Percentiles rank a stretch among this genome's conserved stretches.
Conservation (phyloP, 2,888 invertebrate species). For the Notodonta ziczac region DNA sequence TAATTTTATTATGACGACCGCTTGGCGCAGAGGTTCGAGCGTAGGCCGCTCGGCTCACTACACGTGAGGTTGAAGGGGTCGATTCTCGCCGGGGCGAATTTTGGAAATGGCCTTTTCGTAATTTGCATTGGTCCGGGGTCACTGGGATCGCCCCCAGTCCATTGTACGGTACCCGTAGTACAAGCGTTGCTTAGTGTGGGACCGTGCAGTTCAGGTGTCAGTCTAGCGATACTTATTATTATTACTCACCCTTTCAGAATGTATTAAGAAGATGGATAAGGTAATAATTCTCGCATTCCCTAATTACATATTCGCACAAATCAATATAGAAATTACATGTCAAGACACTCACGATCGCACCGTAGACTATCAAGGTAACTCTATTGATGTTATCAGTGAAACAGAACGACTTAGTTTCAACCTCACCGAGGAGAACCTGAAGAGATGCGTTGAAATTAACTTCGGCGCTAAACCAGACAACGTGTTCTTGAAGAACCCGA, state of each 20-base stretch:
- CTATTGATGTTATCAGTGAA: slow-evolving; percentile 40
- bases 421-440: slow-evolving; percentile 45
- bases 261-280: slow-evolving; percentile 13
- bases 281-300: slow-evolving; percentile 16
- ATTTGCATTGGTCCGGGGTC: no score
- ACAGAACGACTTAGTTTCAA: slow-evolving; percentile 44
- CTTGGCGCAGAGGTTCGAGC: no score
- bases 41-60: no score
- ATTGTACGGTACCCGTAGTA: neutral
- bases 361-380: slow-evolving; percentile 37
- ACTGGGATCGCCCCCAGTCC: no score
- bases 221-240: neutral
- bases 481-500: slow-evolving; percentile 44
- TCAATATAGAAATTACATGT: slow-evolving; percentile 44
- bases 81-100: no score
- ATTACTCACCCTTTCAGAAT: neutral
- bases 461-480: slow-evolving; percentile 43
- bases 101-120: no score
- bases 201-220: no score
- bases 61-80: no score
- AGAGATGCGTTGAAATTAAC: slow-evolving; percentile 34
- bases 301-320: slow-evolving; percentile 37
- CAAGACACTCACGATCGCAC: slow-evolving; percentile 22
- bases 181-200: no score
- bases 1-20: no score